Base-by-base conservation (phyloP, 2,888 invertebrate genomes). In the Pandemis corylana region DNA sequence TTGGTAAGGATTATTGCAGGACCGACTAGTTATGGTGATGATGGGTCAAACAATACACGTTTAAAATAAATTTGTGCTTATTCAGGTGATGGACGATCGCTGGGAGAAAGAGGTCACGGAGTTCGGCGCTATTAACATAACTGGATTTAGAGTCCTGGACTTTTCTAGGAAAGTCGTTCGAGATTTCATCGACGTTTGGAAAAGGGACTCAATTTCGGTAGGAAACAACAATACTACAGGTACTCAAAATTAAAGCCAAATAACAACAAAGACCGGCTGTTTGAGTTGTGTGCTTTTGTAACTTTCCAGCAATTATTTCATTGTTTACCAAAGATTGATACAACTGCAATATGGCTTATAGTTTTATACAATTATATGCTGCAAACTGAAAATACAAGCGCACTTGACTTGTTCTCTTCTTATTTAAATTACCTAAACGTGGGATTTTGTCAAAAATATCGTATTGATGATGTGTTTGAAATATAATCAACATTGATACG, bases 121-220 rank as follows among this genome's bases (percentile, higher is more conserved):
- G 95, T 98, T 97, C 87, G 98, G 99, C 36, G 99, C 99, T 79
- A 97, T 99, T 85, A 99, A 99, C 95, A 98, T 99, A 83, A 99
- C 99, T 41, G 99, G 99, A 72, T 99, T 99, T 93, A 96, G 98
- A 82, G 96, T 99, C 81, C 96, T 99, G 76, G 98, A 99, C 92
- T 95, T 96, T 78, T 96, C 96, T 69, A 96, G 97, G 80, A 96
- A 96, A 83, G 95, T 96, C 81, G 98, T 98, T 69, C 96, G 96
- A 85, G 97, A 98, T 78, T 98, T 98, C 90, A 94, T 98, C 79
- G 96, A 96, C 78, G 96, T 95, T 76, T 98, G 98, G 98, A 96
- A 96, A 59, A 95, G 97, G 78, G 96, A 97, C 86, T 96, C 96
- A 77, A 97, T 98, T 88, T 98, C 98, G 88, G 98, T 98, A 95